Conservation (phyloP, 2,797 vertebrate genomes). For the Chaetophractus vellerosus region DNA sequence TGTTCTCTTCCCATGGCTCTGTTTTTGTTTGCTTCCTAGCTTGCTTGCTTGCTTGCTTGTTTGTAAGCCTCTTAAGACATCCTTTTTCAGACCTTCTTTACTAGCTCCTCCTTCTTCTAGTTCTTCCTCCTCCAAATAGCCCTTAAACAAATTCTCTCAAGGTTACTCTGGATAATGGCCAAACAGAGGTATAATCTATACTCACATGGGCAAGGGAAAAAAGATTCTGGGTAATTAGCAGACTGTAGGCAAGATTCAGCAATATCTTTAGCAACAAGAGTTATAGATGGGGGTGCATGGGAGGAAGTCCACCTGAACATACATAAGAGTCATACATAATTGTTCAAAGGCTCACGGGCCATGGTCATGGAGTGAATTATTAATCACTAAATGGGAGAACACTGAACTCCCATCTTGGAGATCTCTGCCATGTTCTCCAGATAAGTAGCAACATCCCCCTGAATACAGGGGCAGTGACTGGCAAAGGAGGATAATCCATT, state of each 20-base stretch:
- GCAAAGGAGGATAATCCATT: no score
- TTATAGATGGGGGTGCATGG: no score
- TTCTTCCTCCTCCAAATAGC: background rate
- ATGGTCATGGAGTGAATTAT: no score
- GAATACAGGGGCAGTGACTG: no score
- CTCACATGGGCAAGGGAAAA: background rate
- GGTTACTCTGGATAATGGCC: conserved; percentile 26
- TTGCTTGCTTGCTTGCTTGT: no score
- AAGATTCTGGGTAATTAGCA: conserved; percentile 8
- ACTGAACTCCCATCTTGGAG: no score
- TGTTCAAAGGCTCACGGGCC: no score
- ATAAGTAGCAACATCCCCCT: no score
- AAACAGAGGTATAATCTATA: background rate
- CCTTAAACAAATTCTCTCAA: background rate
- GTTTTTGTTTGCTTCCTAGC: background rate
- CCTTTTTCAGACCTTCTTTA: background rate
- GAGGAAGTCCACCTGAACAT: no score
- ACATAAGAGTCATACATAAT: no score
- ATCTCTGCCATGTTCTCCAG: no score
- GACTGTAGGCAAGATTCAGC: background rate
- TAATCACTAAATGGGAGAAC: no score
- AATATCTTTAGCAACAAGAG: conserved; percentile 40
- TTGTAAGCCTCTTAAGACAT: background rate
- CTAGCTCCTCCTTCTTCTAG: background rate
- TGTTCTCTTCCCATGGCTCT: background rate